These are phyloP conservation scores for Microcebus lehilahytsara DNA, from an alignment of 2,113 vertebrate genomes.

Conservation along the genomic window DNA sequence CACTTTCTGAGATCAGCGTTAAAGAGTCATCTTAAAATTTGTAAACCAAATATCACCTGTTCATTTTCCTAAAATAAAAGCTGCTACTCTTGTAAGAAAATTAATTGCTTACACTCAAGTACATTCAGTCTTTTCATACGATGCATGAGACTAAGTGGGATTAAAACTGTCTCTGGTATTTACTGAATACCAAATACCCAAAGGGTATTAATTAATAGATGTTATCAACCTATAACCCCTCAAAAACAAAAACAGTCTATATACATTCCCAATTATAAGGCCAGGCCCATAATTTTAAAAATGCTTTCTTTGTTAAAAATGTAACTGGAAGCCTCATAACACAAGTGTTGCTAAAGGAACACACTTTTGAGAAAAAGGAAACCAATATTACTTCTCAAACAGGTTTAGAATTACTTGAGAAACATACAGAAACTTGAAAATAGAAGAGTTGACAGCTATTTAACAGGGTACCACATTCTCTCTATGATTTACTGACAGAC, in stretches of 20 bases:
- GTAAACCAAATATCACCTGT: neutral
- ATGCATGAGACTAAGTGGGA: neutral
- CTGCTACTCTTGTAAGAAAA: neutral
- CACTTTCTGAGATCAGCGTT: constrained; percentile 91
- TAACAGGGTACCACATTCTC: constrained; percentile 55
- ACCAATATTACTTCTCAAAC: constrained; percentile 60
- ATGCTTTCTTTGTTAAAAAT: constrained; percentile 41
- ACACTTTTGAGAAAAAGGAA: constrained; percentile 55
- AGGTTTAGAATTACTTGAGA: constrained; percentile 68
- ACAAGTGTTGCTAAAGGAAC: constrained; percentile 33
- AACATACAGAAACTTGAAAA: constrained; percentile 53
- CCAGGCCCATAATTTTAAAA: constrained; percentile 37
- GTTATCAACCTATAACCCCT: neutral
- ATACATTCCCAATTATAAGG: neutral
- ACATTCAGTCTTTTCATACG: neutral
- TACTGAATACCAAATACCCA: constrained; percentile 6
- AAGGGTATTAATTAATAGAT: neutral
- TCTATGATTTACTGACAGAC: constrained; percentile 73
- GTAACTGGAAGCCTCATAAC: neutral
- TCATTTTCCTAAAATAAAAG: constrained; percentile 50
- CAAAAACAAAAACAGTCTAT: neutral
- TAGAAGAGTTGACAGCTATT: constrained; percentile 60
- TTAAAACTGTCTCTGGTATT: constrained; percentile 11
- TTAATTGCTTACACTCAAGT: neutral
- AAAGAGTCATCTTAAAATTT: constrained; percentile 83